Evolutionary conservation across 2,888 invertebrate species (phyloP).

Genomic region (Dryomyza anilis): DNA sequence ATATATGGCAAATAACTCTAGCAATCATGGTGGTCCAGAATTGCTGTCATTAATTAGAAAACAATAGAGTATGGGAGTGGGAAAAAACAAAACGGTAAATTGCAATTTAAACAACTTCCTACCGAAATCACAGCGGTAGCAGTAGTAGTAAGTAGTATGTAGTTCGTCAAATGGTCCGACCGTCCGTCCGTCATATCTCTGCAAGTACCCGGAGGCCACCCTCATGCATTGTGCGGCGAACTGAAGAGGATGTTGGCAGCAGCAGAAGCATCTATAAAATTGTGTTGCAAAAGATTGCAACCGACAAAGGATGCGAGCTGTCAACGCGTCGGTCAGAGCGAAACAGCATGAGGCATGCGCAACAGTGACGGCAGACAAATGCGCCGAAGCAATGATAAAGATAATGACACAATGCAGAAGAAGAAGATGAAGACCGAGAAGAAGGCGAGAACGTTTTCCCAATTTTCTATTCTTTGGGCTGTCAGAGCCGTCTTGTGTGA

Average conservation of each 20-base stretch:
- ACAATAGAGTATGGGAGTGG: too few species aligned
- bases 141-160: background rate
- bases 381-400: too few species aligned
- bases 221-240: conserved; percentile 28
- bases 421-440: conserved; percentile 40
- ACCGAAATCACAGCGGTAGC: conserved; percentile 13
- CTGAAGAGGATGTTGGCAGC: conserved; percentile 11
- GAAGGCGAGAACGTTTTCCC: conserved; percentile 29
- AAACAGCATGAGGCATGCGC: background rate
- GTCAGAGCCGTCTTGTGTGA: conserved; percentile 39
- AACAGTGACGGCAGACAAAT: too few species aligned
- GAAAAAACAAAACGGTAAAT: conserved; percentile 19
- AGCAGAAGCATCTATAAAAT: conserved; percentile 19
- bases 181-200: too few species aligned
- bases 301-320: conserved; percentile 30
- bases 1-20: too few species aligned
- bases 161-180: too few species aligned
- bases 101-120: conserved; percentile 7
- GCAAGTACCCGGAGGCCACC: conserved; percentile 14
- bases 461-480: background rate
- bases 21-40: background rate
- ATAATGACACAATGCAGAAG: conserved; percentile 33
- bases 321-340: conserved; percentile 18
- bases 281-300: conserved; percentile 36
- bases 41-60: too few species aligned